Percentiles rank a stretch among this genome's conserved stretches.
Evolutionary conservation across 2,888 invertebrate genomes (phyloP).

Genomic region (Sialis fuliginosa): DNA sequence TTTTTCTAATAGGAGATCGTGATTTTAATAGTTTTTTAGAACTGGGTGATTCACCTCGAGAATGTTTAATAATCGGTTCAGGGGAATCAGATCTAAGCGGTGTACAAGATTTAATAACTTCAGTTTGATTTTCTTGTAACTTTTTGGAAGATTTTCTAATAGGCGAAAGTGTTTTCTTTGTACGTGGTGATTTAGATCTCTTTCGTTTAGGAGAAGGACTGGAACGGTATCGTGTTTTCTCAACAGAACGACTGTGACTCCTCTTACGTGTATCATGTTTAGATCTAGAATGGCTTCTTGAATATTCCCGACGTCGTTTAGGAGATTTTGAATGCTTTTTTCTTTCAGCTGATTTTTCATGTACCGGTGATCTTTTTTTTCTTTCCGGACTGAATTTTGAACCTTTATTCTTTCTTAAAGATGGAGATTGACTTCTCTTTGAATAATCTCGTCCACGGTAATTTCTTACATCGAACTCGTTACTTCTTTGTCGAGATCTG

Average conservation of each 20-base stretch:
- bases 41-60: not conserved
- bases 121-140: constrained; percentile 5
- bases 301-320: not conserved
- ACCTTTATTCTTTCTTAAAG: not conserved
- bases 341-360: not conserved
- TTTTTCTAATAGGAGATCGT: not conserved
- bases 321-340: not conserved
- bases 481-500: not conserved
- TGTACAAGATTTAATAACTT: not conserved
- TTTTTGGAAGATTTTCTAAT: constrained; percentile 7
- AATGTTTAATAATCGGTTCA: not conserved
- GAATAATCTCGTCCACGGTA: not conserved
- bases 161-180: constrained; percentile 5
- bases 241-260: not conserved
- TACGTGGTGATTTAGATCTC: not conserved
- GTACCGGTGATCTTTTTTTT: not conserved
- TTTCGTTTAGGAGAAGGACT: constrained; percentile 3
- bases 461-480: not conserved
- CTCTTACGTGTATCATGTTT: not conserved
- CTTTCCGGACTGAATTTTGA: not conserved
- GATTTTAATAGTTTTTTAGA: not conserved
- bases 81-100: not conserved
- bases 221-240: constrained; percentile 3
- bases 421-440: not conserved
- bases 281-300: not conserved